Evolutionary conservation across 2,888 invertebrate genomes (phyloP), one percentile per base, ranked within the genome.

Genomic region (Drosophila kanekoi): DNA sequence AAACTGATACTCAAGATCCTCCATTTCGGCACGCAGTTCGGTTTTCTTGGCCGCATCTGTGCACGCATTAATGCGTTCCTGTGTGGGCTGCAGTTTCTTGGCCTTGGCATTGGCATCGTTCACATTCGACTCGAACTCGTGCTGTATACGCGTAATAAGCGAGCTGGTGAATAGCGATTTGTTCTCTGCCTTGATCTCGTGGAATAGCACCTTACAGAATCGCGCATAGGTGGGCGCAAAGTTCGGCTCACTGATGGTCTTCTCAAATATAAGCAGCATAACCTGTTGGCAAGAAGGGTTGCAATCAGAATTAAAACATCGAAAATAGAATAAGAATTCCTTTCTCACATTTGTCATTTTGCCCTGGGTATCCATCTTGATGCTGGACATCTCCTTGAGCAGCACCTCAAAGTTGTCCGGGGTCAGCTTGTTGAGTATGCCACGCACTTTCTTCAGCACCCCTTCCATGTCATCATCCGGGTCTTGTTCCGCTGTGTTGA

Each of bases 181-280:
- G 32, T 87, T 91, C 53, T 90, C 88, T 9, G 90, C 87, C 62
- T 90, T 88, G 13, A 89, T 88, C 54, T 91, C 91, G 47, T 90
- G 87, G 43, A 92, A 92, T 4, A 91, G 72, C 32, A 91, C 90
- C 72, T 91, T 91, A 61, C 91, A 91, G 48, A 91, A 91, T 16
- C 91, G 90, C 1, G 91, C 91, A 63, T 91, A 91, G 0, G 91
- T 92, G 10, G 91, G 91, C 0, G 91, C 91, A 59, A 91, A 91
- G 69, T 92, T 91, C 0, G 91, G 91, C 40, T 91, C 91, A 41
- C 91, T 91, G 1, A 91, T 84, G 3, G 91, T 91, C 72, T 91
- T 91, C 63, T 91, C 91, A n/a, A 91, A 91, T 20, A 91, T 91
- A 9, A 91, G 72, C 54, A 91, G 68, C 91, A 91, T 91, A 3